Percentiles rank a stretch among this genome's conserved stretches.
Conservation (phyloP, 35 echinoderm and acorn worm genomes). For the Strongylocentrotus purpuratus region DNA sequence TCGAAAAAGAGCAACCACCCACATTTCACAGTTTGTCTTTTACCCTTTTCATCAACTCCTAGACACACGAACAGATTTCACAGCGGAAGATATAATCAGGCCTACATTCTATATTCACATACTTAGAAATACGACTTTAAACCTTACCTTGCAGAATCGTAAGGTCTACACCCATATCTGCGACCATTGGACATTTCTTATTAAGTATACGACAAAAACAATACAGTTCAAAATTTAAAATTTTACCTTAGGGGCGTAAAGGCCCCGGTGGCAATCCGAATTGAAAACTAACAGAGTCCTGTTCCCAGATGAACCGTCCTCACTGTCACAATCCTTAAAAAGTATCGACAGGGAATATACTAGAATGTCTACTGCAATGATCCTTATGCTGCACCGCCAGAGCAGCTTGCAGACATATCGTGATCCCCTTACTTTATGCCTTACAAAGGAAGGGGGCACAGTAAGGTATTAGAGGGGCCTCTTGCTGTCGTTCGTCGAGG, state of each 20-base stretch:
- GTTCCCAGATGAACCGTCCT: background rate
- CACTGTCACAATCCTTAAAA: background rate
- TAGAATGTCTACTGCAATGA: background rate
- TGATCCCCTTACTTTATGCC: background rate
- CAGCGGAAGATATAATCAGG: background rate
- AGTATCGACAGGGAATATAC: background rate
- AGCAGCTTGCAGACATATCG: background rate
- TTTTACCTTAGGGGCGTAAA: background rate
- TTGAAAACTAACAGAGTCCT: background rate
- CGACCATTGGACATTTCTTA: background rate
- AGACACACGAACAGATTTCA: background rate
- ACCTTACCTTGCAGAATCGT: background rate
- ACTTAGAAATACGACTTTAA: background rate
- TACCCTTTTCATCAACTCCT: background rate
- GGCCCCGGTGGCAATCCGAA: background rate
- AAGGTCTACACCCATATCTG: background rate
- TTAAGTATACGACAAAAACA: background rate
- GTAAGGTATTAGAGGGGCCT: constrained; percentile 6
- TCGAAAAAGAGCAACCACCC: background rate
- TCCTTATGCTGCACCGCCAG: background rate
- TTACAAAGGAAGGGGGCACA: constrained; percentile 7
- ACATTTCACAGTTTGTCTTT: too few relatives aligned
- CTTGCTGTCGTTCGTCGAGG: background rate
- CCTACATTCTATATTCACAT: background rate
- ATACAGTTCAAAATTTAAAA: background rate